Base-by-base conservation (phyloP, 2,888 invertebrate species). In the Clostera curtula region DNA sequence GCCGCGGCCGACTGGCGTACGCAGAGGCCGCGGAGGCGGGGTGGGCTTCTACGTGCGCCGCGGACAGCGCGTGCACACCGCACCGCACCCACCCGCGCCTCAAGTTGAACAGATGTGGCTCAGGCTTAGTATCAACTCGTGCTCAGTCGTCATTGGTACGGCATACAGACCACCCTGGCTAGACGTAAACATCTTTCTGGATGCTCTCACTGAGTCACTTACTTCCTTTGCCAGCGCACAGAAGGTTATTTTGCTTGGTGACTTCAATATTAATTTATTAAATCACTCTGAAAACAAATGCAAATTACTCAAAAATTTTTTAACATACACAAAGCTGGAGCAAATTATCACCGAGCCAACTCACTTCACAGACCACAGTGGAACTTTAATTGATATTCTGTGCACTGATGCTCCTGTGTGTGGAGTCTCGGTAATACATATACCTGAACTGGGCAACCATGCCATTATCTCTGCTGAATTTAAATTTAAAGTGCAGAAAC, bases 141-240 rank as follows among this genome's bases (percentile, higher is more conserved):
- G 4, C 4, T 5, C 4, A 6, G 6, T 15, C 6, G 4, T 15
- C 4, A 11, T 7, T 5, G 26, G 12, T 2, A 12, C 26, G 5
- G 19, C 26, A 3, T 26, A 26, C 9, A 18, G 19, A 3, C 26
- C 26, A 7, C 26, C 26, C 6, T 26, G 26, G 26, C 13, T 19
- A 10, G 12, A 26, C 6, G 11, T 10, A 3, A 6, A 19, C 3
- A 8, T 8, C 2, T 26, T 26, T 11, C 14, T 26, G 2, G 26
- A 26, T 4, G 14, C n/a, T 2, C 12, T 26, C 1, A 12, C 15
- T 5, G 19, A 26, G 3, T 9, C 13, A 4, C 7, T 26, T 8
- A 12, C 7, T 12, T 7, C 19, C 2, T 15, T 26, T 7, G 3
- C 19, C 4, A 6, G 2, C 6, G 15, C 7, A 11, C 15, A 27